Evolutionary conservation across 2,113 vertebrate species (phyloP).

Genomic region (Pionites leucogaster): DNA sequence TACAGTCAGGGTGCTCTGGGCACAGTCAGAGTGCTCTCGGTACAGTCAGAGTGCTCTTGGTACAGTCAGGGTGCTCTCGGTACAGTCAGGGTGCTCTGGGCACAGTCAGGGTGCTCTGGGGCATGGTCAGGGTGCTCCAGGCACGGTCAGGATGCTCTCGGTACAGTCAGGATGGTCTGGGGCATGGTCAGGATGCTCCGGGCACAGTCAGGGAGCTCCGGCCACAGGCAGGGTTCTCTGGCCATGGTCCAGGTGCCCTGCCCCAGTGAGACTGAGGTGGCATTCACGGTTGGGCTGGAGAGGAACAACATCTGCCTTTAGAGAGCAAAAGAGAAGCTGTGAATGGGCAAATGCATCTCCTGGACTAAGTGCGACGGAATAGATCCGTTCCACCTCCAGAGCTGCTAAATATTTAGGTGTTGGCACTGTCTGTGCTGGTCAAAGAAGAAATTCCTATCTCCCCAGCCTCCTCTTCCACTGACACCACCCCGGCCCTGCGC

Average conservation of each 20-base stretch:
- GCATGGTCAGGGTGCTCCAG: accelerated
- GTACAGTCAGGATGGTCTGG: too few species aligned
- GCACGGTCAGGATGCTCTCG: accelerated
- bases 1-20: too few species aligned
- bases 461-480: neutral
- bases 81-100: too few species aligned
- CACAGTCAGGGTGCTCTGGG: too few species aligned
- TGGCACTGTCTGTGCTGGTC: neutral
- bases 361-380: neutral
- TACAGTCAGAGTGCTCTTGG: too few species aligned
- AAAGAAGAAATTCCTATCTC: neutral
- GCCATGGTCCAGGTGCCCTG: neutral
- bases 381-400: neutral
- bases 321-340: neutral
- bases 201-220: too few species aligned
- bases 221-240: neutral
- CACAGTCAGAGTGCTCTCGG: too few species aligned
- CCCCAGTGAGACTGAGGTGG: neutral
- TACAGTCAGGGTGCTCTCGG: too few species aligned
- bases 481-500: neutral
- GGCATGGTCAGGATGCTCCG: too few species aligned
- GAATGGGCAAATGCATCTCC: neutral
- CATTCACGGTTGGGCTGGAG: neutral
- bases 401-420: neutral
- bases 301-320: neutral